These are phyloP conservation scores for Cantharis lateralis DNA, from an alignment of 2,888 invertebrate genomes.

Conservation along the genomic window DNA sequence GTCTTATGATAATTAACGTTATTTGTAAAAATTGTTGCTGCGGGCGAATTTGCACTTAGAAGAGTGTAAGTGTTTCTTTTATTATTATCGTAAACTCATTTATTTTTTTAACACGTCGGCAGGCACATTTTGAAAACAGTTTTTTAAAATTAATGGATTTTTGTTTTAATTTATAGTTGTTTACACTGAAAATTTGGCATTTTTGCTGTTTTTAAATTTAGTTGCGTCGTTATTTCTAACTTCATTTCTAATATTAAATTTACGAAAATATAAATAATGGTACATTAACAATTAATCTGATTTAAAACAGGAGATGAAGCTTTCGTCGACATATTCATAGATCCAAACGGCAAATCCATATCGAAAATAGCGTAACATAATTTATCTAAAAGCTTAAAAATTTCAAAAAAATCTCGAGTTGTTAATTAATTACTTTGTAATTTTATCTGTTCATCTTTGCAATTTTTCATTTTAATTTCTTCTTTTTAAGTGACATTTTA, in stretches of 20 bases:
- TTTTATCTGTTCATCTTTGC: not conserved
- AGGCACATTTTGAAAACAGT: not conserved
- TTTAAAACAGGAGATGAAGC: not conserved
- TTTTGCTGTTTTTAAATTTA: not conserved
- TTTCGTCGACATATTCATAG: not conserved
- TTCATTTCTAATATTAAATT: not conserved
- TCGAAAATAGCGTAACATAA: not conserved
- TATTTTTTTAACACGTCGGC: not conserved
- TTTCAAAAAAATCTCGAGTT: not conserved
- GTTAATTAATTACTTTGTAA: not conserved
- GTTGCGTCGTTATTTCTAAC: not conserved
- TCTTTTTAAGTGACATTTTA: not conserved
- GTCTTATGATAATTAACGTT: conserved; percentile 8
- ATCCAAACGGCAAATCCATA: not conserved
- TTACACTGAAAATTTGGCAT: not conserved
- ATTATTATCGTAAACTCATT: conserved; percentile 1
- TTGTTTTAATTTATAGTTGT: not conserved
- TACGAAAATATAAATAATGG: not conserved
- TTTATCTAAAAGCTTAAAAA: not conserved
- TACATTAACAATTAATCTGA: not conserved
- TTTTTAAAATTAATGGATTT: not conserved
- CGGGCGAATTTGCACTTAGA: conserved; percentile 9
- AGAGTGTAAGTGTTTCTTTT: conserved; percentile 2
- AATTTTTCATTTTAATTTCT: not conserved
- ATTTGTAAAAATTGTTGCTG: conserved; percentile 10